A percentile compares a stretch with the other conserved stretches of the same genome.
Evolutionary conservation across 1,140 invertebrate species (phyloP).

Genomic region (Sitodiplosis mosellana): DNA sequence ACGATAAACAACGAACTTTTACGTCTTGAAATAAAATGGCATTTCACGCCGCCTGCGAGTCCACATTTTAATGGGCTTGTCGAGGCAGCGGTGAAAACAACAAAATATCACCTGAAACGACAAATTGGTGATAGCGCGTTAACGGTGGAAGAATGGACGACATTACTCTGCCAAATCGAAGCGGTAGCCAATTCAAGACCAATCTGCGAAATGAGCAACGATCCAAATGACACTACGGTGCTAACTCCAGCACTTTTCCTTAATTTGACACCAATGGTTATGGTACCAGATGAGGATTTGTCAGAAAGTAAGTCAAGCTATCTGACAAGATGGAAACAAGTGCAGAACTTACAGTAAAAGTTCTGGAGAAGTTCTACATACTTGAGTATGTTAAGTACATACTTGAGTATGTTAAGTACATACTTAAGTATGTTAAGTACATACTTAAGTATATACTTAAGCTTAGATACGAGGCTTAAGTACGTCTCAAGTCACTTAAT

Average conservation of each 20-base stretch:
- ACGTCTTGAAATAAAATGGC: too few relatives aligned
- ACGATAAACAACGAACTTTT: too few relatives aligned
- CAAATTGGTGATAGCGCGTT: slow-evolving; percentile 4
- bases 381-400: too few relatives aligned
- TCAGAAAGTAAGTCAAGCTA: neutral
- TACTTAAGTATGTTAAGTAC: too few relatives aligned
- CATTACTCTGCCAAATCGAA: slow-evolving; percentile 9
- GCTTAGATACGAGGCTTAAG: too few relatives aligned
- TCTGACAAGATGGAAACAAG: slow-evolving; percentile 2
- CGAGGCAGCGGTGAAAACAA: slow-evolving; percentile 10
- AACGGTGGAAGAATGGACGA: slow-evolving; percentile 10
- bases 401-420: too few relatives aligned
- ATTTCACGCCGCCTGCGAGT: too few relatives aligned
- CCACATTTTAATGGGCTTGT: slow-evolving; percentile 5
- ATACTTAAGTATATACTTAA: too few relatives aligned
- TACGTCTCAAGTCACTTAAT: too few relatives aligned
- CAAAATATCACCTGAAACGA: slow-evolving; percentile 7
- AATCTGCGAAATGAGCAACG: slow-evolving; percentile 9
- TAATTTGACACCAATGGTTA: slow-evolving; percentile 13
- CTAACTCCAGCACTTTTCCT: slow-evolving; percentile 20
- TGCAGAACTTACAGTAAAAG: too few relatives aligned
- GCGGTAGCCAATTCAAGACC: slow-evolving; percentile 12
- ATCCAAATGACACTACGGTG: slow-evolving; percentile 10
- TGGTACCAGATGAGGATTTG: slow-evolving; percentile 5
- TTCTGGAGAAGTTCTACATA: too few relatives aligned